phyloP scores from a whole-genome alignment of 2,797 vertebrate genomes.

The Halcyon badia region DNA sequence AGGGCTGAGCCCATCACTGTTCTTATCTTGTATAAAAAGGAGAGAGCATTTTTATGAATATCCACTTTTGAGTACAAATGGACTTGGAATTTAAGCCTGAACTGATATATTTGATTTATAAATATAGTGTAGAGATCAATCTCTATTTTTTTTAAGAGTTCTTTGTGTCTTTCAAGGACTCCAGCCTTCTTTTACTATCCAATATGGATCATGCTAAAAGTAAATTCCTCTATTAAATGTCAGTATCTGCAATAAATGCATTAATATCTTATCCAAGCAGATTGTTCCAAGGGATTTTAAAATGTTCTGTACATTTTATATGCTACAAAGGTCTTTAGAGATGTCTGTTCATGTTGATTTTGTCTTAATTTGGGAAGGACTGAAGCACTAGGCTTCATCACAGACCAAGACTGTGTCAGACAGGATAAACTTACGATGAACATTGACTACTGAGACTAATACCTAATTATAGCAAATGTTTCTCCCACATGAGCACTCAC shows the following conservation, averaged over 20 bases:
- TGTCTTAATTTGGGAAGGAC: constrained; percentile 44
- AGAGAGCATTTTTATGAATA: not conserved
- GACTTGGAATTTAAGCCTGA: not conserved
- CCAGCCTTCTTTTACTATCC: constrained; percentile 41
- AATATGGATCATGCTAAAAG: not conserved
- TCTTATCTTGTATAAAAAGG: not conserved
- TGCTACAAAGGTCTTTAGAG: constrained; percentile 18
- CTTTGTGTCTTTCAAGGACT: constrained; percentile 3
- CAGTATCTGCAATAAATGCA: constrained; percentile 57
- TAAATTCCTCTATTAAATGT: constrained; percentile 63
- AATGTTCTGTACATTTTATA: constrained; percentile 34
- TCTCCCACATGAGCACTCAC: not conserved
- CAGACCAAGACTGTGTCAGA: not conserved
- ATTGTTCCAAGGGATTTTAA: constrained; percentile 57
- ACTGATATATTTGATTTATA: constrained; percentile 17
- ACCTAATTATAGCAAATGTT: constrained; percentile 26
- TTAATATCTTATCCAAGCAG: constrained; percentile 65
- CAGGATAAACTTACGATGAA: constrained; percentile 36
- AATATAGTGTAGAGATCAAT: constrained; percentile 34
- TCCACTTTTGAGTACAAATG: not conserved
- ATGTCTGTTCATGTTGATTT: constrained; percentile 52
- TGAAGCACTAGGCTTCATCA: constrained; percentile 12
- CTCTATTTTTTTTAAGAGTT: constrained; percentile 27
- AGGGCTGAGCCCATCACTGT: not conserved
- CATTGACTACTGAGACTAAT: not conserved